Conservation (phyloP, 2,113 vertebrate species). For the Anser cygnoides region DNA sequence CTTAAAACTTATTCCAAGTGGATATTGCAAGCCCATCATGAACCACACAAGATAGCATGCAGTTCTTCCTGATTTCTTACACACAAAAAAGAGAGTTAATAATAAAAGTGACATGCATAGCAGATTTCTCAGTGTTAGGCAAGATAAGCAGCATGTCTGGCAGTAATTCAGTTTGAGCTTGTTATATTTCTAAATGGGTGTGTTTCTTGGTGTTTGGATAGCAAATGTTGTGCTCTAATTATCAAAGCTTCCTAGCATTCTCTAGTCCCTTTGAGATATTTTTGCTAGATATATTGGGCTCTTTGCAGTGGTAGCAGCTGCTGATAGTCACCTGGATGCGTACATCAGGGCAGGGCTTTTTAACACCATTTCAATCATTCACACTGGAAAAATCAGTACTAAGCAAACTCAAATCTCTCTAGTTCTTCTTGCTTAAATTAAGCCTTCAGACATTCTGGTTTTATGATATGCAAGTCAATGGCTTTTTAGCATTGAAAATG, state of each 20-base stretch:
- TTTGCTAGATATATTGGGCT: background rate
- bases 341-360: background rate
- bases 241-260: background rate
- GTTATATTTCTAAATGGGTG: background rate
- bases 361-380: background rate
- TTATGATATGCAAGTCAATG: background rate
- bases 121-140: background rate
- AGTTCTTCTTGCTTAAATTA: background rate
- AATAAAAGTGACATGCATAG: background rate
- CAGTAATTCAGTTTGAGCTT: background rate
- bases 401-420: background rate
- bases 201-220: slow-evolving; percentile 12
- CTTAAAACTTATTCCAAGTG: background rate
- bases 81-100: background rate
- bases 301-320: background rate
- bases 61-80: background rate
- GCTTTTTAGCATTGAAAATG: background rate
- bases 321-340: slow-evolving; percentile 1
- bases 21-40: background rate
- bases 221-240: slow-evolving; percentile 5
- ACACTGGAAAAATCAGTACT: background rate
- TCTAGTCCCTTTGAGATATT: background rate
- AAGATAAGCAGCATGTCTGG: background rate
- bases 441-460: background rate
- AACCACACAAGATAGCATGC: background rate